These are phyloP conservation scores for Ichneumoninae sp. DNA, from an alignment of 2,888 invertebrate species.

Conservation along the genomic window DNA sequence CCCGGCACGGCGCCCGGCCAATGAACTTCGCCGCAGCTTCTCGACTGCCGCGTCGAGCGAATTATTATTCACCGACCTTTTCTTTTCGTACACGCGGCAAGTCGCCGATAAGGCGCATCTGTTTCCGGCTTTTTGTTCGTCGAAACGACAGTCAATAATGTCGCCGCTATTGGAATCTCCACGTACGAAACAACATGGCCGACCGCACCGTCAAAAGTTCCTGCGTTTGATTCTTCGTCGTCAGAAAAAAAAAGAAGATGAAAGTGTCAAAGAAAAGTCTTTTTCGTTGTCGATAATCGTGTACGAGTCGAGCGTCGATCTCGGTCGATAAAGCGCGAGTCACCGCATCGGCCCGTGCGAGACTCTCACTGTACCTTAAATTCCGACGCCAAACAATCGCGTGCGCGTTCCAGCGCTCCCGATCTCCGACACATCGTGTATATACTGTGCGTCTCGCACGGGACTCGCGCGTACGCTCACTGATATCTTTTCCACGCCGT, in stretches of 20 bases:
- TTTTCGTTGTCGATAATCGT: neutral
- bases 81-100: neutral
- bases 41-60: neutral
- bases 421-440: conserved; percentile 22
- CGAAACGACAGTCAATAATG: neutral
- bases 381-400: conserved; percentile 50
- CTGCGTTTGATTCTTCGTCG: no score
- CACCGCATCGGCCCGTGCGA: conserved; percentile 19
- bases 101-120: neutral
- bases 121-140: neutral
- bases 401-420: conserved; percentile 26
- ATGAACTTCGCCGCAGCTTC: conserved; percentile 55
- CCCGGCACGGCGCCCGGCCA: conserved; percentile 65
- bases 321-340: conserved; percentile 61
- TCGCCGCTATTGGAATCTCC: no score
- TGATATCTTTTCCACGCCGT: conserved; percentile 19
- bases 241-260: no score
- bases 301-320: conserved; percentile 59
- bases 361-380: conserved; percentile 64
- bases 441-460: conserved; percentile 39
- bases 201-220: no score
- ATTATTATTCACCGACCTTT: conserved; percentile 22
- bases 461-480: conserved; percentile 61
- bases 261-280: neutral
- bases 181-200: no score